Evolutionary conservation across 2,797 vertebrate species (phyloP), one percentile per base, ranked within the genome.

Genomic region (Allobates femoralis): DNA sequence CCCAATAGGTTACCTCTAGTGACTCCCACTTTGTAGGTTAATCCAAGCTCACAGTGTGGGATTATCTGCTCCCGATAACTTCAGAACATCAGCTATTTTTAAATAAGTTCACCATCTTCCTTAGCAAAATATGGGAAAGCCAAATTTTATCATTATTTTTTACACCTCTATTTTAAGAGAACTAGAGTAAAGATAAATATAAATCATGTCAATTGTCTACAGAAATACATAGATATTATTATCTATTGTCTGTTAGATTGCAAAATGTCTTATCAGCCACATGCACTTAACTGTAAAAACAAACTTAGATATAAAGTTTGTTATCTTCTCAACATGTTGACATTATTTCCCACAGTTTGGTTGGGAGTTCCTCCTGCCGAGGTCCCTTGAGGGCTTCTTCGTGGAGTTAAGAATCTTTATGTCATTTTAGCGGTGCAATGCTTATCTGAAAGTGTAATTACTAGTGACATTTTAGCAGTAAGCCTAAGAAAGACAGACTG

Each of bases 381-480:
- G 30, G n/a, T 75, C n/a, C 34, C 62, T 51, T 7, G 41, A 83
- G 64, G 19, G 74, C 32, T 69, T 50, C 81, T 53, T 71, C 21
- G 69, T 77, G 74, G 79, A 58, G 73, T 53, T 75, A 85, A 55
- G 8, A 79, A 69, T 79, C 23, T 67, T 82, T 66, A 58, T 71
- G 81, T 87, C 74, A 78, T 69, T 46, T 79, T 50, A 67, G 62
- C 21, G 51, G 30, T 56, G n/a, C 34, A 60, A 71, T 79, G 74
- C 66, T 79, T 79, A 80, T 64, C 50, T 75, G 50, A 79, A 79
- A 80, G 37, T n/a, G 11, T 84, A 84, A 87, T 83, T 75, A 66
- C 77, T 64, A 74, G 55, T 87, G 76, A 80, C 76, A 87, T 84
- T 80, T 80, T 87, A 73, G 32, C 23, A 87, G 58, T 32, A 74